Conservation (phyloP, 2,113 vertebrate genomes). For the Bolborhynchus lineola region DNA sequence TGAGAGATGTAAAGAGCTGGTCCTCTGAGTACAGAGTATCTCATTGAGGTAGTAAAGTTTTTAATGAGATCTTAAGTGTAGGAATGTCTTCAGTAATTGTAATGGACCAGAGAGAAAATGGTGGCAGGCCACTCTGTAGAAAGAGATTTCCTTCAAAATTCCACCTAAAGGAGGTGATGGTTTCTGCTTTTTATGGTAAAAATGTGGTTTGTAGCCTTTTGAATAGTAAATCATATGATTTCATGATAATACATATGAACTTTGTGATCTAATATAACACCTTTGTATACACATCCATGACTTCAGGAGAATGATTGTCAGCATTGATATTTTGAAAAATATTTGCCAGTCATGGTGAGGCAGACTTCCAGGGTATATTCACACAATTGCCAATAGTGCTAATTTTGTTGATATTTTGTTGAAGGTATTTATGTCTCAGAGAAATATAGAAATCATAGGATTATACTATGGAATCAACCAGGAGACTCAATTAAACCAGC, state of each 20-base stretch:
- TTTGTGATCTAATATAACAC: background rate
- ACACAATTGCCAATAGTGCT: background rate
- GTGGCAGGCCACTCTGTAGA: background rate
- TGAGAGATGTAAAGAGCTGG: background rate
- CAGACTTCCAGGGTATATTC: background rate
- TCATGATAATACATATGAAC: background rate
- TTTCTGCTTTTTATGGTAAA: background rate
- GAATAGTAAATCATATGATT: background rate
- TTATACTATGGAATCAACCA: background rate
- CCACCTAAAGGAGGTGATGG: background rate
- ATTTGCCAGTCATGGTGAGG: background rate
- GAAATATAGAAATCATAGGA: background rate
- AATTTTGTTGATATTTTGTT: background rate
- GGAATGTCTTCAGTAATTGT: background rate
- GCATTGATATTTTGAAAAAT: background rate
- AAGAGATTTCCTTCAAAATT: background rate
- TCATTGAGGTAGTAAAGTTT: background rate
- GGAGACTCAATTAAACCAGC: background rate
- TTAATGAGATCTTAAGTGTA: background rate
- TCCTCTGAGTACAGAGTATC: background rate
- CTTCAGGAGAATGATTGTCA: background rate
- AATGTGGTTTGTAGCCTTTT: background rate
- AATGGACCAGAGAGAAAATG: background rate
- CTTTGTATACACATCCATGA: background rate
- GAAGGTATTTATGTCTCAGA: background rate